These are phyloP conservation scores for Scyliorhinus canicula DNA, from an alignment of 2,797 vertebrate species.

Conservation along the genomic window DNA sequence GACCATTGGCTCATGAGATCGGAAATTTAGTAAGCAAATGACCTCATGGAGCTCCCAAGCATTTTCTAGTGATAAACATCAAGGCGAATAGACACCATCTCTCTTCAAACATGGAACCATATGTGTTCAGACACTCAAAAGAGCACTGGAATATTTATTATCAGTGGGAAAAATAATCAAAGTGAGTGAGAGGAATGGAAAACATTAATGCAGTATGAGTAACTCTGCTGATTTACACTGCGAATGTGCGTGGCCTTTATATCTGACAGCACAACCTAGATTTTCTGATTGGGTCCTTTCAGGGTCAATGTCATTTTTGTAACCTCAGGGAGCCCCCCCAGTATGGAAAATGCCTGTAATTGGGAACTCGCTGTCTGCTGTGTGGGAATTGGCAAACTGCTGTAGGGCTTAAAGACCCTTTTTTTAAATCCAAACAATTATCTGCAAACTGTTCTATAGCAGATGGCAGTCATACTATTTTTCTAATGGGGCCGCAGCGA, in stretches of 20 bases:
- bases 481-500: neutral
- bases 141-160: neutral
- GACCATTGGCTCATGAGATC: neutral
- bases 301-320: conserved; percentile 1
- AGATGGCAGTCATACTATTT: neutral
- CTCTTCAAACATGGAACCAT: neutral
- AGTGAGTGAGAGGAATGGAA: neutral
- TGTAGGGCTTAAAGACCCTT: neutral
- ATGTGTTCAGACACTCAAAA: neutral
- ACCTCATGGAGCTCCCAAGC: neutral
- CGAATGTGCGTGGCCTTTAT: neutral
- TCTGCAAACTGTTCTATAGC: neutral
- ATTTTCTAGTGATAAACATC: neutral
- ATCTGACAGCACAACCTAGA: neutral
- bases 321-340: neutral
- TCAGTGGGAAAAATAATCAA: neutral
- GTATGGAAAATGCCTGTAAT: conserved; percentile 24
- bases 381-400: neutral
- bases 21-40: neutral
- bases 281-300: neutral
- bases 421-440: neutral
- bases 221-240: neutral
- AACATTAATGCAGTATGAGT: neutral
- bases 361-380: neutral
- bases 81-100: neutral